Base-by-base conservation (phyloP, 1,140 invertebrate genomes). In the Chymomyza costata region DNA sequence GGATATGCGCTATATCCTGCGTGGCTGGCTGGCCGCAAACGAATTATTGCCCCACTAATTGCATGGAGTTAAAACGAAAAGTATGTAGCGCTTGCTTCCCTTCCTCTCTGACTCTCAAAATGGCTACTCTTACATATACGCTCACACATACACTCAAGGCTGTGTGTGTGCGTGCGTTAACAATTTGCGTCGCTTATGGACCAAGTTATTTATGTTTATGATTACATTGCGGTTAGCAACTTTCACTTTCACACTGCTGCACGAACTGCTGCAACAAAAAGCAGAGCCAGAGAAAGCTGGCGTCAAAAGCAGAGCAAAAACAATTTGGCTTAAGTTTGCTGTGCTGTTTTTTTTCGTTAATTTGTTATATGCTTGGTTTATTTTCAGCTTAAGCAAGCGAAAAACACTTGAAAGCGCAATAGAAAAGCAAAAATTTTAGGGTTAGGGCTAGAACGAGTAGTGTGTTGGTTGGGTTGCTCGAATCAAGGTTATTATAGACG, bases 21-120 rank as follows among this genome's bases (percentile, higher is more conserved):
- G 56, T 71, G 41, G 47, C 51, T 60, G 53, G 56, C 69, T 68
- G 55, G 69, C 71, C 66, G 38, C 71, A 78, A 78, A 80, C 65
- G 70, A 74, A 74, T 76, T 76, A 74, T 65, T 71, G 63, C 52
- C 47, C 63, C 58, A 80, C 71, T 78, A 78, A 78, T 78, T 78
- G 73, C 73, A 63, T 58, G 32, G 51, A 80, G 73, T 65, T 80
- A 71, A 78, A 78, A 78, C 73, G 73, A 78, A 80, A 78, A 80
- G 47, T 60, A 59, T 78, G 67, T 71, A 73, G 51, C 41, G 13
- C 53, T 18, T 41, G 2, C 18, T 32, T 2, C 13, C 3, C 10
- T 19, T 14, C 15, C 47, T 19, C 6, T 13, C 41, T 30, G 28
- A 39, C 35, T 35, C 17, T 16, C 49, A 54, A 32, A 63, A 50